phyloP scores from a whole-genome alignment of 2,888 invertebrate species.

The Agrotis clavis region DNA sequence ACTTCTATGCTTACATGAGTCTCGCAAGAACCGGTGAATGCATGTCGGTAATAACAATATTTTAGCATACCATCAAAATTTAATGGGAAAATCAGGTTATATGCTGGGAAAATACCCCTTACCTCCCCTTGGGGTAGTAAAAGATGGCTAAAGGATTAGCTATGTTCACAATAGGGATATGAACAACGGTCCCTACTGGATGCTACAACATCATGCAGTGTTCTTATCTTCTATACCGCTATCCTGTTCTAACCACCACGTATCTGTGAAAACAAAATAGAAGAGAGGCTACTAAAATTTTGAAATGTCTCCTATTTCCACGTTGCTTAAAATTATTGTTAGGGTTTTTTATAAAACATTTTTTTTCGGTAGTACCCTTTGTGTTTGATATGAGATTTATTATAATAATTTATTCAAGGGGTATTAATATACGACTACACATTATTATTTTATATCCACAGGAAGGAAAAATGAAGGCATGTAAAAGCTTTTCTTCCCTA shows the following conservation, averaged over 20 bases:
- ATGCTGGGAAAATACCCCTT: slow-evolving; percentile 26
- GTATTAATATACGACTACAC: no score
- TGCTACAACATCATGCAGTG: neutral
- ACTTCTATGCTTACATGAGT: slow-evolving; percentile 35
- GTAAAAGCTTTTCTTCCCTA: no score
- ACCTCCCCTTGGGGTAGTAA: slow-evolving; percentile 27
- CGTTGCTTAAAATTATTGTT: no score
- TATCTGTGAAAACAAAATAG: neutral
- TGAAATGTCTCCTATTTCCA: no score
- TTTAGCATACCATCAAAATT: slow-evolving; percentile 50
- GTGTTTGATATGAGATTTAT: no score
- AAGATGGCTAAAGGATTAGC: slow-evolving; percentile 45
- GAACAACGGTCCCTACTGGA: neutral
- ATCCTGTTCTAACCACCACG: neutral
- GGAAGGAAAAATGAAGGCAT: no score
- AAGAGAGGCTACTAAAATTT: no score
- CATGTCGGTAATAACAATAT: slow-evolving; percentile 49
- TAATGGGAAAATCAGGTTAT: slow-evolving; percentile 48
- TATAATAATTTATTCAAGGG: no score
- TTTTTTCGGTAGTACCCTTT: no score
- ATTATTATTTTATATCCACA: no score
- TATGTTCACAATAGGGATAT: slow-evolving; percentile 19
- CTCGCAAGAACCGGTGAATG: slow-evolving; percentile 25
- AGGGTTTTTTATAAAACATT: no score
- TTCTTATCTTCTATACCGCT: neutral